Percentiles rank a stretch among this genome's conserved stretches.
phyloP scores from a whole-genome alignment of 2,113 vertebrate species.

The Syrmaticus mikado region DNA sequence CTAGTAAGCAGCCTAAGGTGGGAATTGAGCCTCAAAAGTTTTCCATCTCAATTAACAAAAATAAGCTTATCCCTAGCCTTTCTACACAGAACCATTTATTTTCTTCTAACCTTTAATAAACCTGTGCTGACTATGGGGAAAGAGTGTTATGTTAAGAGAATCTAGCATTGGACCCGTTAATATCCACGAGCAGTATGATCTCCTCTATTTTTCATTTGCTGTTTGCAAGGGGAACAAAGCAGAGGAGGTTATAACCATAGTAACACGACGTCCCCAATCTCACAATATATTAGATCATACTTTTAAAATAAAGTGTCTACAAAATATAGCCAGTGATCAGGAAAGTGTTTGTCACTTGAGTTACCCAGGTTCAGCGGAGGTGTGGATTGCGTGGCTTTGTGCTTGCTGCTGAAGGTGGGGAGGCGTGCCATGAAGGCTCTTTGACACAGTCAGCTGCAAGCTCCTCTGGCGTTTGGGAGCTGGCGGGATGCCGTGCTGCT shows the following conservation, averaged over 20 bases:
- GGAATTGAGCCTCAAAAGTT: slow-evolving; percentile 49
- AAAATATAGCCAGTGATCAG: neutral
- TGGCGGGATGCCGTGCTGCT: neutral
- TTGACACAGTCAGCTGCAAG: accelerated
- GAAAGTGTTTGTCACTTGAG: neutral
- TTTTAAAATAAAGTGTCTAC: neutral
- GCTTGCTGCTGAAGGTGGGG: neutral
- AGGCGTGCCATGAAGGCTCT: neutral
- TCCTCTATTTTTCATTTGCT: slow-evolving; percentile 3
- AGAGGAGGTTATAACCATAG: slow-evolving; percentile 20
- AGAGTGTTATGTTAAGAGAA: slow-evolving; percentile 8
- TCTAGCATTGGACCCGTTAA: neutral
- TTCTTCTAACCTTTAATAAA: slow-evolving; percentile 56
- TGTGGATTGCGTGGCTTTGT: neutral
- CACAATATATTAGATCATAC: slow-evolving; percentile 25
- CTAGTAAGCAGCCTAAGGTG: slow-evolving; percentile 67
- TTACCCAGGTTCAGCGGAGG: neutral
- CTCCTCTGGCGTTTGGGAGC: accelerated
- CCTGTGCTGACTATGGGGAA: slow-evolving; percentile 19
- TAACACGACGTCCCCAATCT: slow-evolving; percentile 4
- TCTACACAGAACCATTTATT: slow-evolving; percentile 50
- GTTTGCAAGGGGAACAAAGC: neutral
- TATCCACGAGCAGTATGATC: neutral
- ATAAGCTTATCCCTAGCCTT: slow-evolving; percentile 41
- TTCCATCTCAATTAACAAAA: slow-evolving; percentile 68